Evolutionary conservation across 2,888 invertebrate genomes (phyloP).

Genomic region (Steinernema hermaphroditum): DNA sequence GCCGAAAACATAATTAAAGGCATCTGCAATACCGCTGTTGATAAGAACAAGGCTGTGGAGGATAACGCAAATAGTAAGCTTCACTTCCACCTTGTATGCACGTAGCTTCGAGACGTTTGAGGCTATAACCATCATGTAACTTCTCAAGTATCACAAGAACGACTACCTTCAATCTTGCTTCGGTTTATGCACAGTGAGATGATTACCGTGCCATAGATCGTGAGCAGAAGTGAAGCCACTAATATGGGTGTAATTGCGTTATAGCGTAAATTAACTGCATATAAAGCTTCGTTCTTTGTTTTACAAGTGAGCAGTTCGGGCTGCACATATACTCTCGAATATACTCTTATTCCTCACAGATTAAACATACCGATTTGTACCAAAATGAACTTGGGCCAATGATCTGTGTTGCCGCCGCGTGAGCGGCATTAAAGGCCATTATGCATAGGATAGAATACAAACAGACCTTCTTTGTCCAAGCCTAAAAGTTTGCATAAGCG

Average conservation of each 20-base stretch:
- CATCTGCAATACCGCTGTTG: not conserved
- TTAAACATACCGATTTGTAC: too few relatives aligned
- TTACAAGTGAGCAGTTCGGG: not conserved
- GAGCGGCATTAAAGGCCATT: too few relatives aligned
- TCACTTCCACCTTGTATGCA: not conserved
- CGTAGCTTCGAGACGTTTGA: not conserved
- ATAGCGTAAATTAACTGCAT: not conserved
- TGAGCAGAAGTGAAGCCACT: not conserved
- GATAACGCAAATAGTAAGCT: not conserved
- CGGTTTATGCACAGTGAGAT: not conserved
- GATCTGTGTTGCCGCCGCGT: too few relatives aligned
- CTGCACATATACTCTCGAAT: too few relatives aligned
- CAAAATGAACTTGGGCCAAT: too few relatives aligned
- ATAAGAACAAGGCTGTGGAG: not conserved
- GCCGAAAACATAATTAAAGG: not conserved
- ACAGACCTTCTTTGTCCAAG: too few relatives aligned
- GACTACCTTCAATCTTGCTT: not conserved
- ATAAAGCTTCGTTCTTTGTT: not conserved
- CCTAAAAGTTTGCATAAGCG: too few relatives aligned
- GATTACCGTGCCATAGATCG: not conserved
- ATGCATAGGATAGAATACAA: too few relatives aligned
- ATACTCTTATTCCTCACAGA: too few relatives aligned
- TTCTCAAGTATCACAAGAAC: not conserved
- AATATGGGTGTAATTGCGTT: not conserved
- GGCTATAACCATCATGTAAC: not conserved